Evolutionary conservation across 2,797 vertebrate genomes (phyloP), one percentile per base, ranked within the genome.

Genomic region (Hyperoplus immaculatus): DNA sequence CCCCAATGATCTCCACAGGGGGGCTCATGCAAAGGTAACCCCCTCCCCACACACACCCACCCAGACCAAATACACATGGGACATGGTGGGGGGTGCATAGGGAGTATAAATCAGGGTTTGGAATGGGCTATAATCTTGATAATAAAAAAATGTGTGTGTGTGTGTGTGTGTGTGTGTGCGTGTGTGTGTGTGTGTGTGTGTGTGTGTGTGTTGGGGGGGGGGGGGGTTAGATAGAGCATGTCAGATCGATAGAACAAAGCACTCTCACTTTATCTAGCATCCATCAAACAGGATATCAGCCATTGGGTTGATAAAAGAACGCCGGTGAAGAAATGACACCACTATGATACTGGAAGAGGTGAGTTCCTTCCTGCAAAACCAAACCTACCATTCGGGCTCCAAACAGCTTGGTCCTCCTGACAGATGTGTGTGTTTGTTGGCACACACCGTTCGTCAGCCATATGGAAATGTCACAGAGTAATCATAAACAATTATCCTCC

Each of bases 401-500:
- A 75, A 72, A 75, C 67, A 66, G 83, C 84, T 78, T 70, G 57
- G 61, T 72, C 49, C 39, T 72, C 49, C 39, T 72, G 68, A 81
- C 77, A 81, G 71, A 82, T 82, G 77, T 71, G 65, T 81, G 73
- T 78, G 59, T 29, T 16, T 41, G 63, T 14, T 85, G 71, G 78
- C 71, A 70, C 71, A 70, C 81, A 81, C 69, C 18, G 64, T 87
- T 90, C 18, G 36, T 86, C 80, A 85, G 70, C 86, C 92, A 92
- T 93, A 94, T 93, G 93, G 92, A 94, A 93, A 92, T 90, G 88
- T 91, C 93, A 92, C 84, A 86, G 85, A 89, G 82, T 88, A 92
- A 93, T 94, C 92, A 92, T 91, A 91, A 94, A 92, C 90, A 92
- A 93, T 95, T 91, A 93, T 91, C 87, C 73, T 82, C 82, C 85